These are phyloP conservation scores for Drosophila virilis DNA, from an alignment of 1,140 invertebrate species.

Conservation along the genomic window DNA sequence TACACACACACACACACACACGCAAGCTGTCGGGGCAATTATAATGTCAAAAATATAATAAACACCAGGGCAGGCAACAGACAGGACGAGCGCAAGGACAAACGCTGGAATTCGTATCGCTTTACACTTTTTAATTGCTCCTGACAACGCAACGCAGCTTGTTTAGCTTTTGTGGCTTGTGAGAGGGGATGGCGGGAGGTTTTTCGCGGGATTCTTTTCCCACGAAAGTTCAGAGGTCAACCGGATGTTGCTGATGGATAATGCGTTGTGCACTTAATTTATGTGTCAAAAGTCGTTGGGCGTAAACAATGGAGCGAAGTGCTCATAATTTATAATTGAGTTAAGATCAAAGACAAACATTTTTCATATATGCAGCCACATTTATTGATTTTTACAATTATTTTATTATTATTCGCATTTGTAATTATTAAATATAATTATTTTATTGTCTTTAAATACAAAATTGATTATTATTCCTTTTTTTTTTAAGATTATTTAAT, in stretches of 20 bases:
- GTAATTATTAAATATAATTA: too few relatives aligned
- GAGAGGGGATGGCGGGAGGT: neutral
- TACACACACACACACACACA: slow-evolving; percentile 7
- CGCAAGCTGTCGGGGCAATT: slow-evolving; percentile 59
- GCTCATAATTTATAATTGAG: neutral
- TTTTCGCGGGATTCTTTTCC: neutral
- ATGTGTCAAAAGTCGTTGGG: slow-evolving; percentile 10
- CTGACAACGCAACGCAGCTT: slow-evolving; percentile 59
- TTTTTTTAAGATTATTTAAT: too few relatives aligned
- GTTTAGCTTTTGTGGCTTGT: slow-evolving; percentile 44
- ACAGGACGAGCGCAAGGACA: slow-evolving; percentile 26
- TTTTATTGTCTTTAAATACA: too few relatives aligned
- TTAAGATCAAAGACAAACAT: neutral
- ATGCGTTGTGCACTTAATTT: slow-evolving; percentile 14
- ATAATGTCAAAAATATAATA: slow-evolving; percentile 72
- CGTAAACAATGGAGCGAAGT: neutral
- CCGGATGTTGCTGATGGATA: slow-evolving; percentile 26
- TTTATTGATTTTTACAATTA: too few relatives aligned
- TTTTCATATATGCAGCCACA: too few relatives aligned
- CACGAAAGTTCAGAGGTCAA: slow-evolving; percentile 32
- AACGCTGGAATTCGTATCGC: slow-evolving; percentile 43
- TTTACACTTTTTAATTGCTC: slow-evolving; percentile 74
- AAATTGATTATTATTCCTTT: too few relatives aligned
- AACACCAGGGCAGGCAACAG: slow-evolving; percentile 23
- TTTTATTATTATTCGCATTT: too few relatives aligned